These are phyloP conservation scores for Drosophila pseudoobscura DNA, from an alignment of 1,140 invertebrate species.

Conservation along the genomic window DNA sequence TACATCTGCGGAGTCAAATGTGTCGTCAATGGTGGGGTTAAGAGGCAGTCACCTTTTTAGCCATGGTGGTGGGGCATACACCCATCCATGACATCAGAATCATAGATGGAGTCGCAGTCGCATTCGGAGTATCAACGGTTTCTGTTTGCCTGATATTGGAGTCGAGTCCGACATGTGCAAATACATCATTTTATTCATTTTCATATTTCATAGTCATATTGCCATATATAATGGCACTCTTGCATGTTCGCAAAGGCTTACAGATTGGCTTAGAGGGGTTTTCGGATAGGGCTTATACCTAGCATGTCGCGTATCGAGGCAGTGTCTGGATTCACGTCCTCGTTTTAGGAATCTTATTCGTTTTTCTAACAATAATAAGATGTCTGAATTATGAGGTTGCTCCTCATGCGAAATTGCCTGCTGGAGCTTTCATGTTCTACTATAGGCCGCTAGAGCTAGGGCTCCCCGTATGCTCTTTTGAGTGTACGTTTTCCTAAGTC, in stretches of 20 bases:
- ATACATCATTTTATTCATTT: conserved; percentile 47
- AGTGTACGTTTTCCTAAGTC: no score
- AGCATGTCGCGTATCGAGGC: background rate
- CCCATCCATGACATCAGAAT: no score
- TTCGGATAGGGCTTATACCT: background rate
- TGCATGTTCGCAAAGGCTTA: background rate
- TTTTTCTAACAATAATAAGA: no score
- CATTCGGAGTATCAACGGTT: conserved; percentile 2
- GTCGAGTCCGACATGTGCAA: conserved; percentile 25
- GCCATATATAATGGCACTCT: conserved; percentile 18
- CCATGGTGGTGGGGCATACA: background rate
- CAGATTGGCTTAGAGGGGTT: no score
- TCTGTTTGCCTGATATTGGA: conserved; percentile 37
- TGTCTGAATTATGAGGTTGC: no score
- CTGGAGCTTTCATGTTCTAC: no score
- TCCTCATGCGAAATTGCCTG: no score
- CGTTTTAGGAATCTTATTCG: no score
- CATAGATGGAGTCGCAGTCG: background rate
- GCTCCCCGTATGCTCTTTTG: no score
- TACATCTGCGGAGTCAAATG: conserved; percentile 63
- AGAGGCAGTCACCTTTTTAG: conserved; percentile 1
- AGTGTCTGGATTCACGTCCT: no score
- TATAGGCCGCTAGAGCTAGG: no score
- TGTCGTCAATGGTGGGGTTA: conserved; percentile 13
- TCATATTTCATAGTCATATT: conserved; percentile 41